Conservation (phyloP, 2,888 invertebrate genomes). For the Daptonema setosum region DNA sequence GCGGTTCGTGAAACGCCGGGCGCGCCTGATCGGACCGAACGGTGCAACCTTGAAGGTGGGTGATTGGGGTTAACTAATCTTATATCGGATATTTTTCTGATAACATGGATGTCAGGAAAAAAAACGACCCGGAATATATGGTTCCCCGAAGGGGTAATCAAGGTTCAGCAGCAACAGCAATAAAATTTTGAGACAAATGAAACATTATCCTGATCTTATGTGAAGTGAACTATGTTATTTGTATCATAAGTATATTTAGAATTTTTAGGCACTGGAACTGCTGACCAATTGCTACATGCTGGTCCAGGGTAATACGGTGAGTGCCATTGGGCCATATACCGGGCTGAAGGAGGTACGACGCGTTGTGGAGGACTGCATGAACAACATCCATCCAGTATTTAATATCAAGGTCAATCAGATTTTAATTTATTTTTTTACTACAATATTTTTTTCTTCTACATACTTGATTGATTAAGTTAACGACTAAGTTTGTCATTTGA, state of each 20-base stretch:
- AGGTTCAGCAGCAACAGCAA: too few relatives aligned
- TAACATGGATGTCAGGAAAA: too few relatives aligned
- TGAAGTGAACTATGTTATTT: too few relatives aligned
- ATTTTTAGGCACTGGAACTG: conserved; percentile 52
- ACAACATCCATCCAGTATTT: conserved; percentile 92
- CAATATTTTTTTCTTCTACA: neutral
- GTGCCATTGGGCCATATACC: conserved; percentile 81
- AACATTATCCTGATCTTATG: too few relatives aligned
- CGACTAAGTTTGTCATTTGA: too few relatives aligned
- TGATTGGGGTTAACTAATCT: too few relatives aligned
- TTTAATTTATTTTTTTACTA: neutral
- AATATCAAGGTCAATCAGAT: conserved; percentile 44
- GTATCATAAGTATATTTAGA: neutral
- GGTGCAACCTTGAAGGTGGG: conserved; percentile 76
- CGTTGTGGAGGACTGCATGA: conserved; percentile 88
- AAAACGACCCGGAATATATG: too few relatives aligned
- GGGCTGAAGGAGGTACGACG: conserved; percentile 47
- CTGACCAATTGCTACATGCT: conserved; percentile 84
- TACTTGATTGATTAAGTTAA: too few relatives aligned
- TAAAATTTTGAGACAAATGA: too few relatives aligned
- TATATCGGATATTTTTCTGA: too few relatives aligned
- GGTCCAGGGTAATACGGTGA: conserved; percentile 88
- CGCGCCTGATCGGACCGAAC: conserved; percentile 80
- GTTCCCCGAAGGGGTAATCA: too few relatives aligned
- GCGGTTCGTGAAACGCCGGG: conserved; percentile 77